phyloP scores from a whole-genome alignment of 53 echinoderm and acorn worm species.

The Zoroaster sp. region DNA sequence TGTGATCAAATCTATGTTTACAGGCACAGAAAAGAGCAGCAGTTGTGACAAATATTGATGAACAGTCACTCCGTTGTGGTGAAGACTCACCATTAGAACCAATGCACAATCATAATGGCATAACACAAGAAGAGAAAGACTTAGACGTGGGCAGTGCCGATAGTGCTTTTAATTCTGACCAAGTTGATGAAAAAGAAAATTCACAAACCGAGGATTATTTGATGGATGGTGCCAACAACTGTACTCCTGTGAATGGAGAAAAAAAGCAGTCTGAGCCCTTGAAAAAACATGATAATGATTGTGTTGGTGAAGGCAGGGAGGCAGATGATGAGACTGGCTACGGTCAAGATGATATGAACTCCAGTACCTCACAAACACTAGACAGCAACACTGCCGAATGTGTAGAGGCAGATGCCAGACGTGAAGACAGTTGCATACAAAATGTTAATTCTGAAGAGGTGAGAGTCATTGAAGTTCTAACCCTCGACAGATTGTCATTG shows the following conservation, averaged over 20 bases:
- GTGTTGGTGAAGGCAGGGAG: background rate
- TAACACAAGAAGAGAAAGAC: background rate
- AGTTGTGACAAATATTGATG: background rate
- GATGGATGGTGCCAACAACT: background rate
- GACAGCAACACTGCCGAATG: background rate
- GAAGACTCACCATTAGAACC: background rate
- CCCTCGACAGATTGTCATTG: background rate
- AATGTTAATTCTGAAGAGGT: background rate
- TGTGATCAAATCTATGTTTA: background rate
- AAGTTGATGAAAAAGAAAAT: background rate
- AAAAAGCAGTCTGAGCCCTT: background rate
- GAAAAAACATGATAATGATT: background rate
- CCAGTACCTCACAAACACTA: background rate
- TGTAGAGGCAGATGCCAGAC: slow-evolving; percentile 3
- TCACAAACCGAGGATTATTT: background rate
- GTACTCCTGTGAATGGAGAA: background rate
- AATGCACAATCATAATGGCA: background rate
- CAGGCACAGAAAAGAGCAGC: slow-evolving; percentile 57
- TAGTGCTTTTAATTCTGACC: background rate
- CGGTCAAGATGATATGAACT: background rate
- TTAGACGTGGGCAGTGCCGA: background rate
- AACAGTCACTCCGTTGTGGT: background rate
- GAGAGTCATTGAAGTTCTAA: background rate
- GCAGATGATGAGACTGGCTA: background rate
- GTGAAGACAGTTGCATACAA: background rate